Base-by-base conservation (phyloP, 1,140 invertebrate genomes). In the Drosophila novamexicana region DNA sequence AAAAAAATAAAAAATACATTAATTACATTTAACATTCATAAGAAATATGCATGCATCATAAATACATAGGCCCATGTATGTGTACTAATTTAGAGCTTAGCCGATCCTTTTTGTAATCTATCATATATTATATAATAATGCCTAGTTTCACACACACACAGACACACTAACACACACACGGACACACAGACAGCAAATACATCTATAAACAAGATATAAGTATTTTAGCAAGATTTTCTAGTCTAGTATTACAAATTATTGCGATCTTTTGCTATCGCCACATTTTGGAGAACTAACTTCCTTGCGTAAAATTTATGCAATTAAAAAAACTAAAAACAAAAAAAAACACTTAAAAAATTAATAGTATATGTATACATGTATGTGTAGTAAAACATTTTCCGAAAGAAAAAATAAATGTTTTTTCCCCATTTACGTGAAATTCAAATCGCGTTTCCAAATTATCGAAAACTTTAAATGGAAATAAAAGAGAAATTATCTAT, bases 191-290 rank as follows among this genome's bases (percentile, higher is more conserved):
- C 14, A 22, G 22, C 1, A 22, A 22, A 22, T 22, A 32, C 10
- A 49, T 16, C 34, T 14, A 32, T 44, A 52, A 12, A 63, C 10
- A 44, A 47, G 59, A 47, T 47, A 42, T 47, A 65, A 66, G 72
- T 65, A 75, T 64, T 70, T 70, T 67, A 68, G 66, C 71, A 75
- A 70, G 56, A 75, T 64, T 77, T 68, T 75, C 71, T 74, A 74
- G 73, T 75, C 72, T 75, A 75, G 64, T 61, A 70, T 56, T 71
- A 71, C 61, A 54, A 53, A 54, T 49, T 54, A 61, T 58, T 62
- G 49, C 47, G 66, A 68, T 74, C 54, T 75, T 76, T 73, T 73
- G 44, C 54, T 64, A 72, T 65, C 32, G 69, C 54, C 40, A 16
- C 42, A 18, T 61, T 66, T 72, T 73, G 69, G 54, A 72, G 39